Conservation (phyloP, 2,113 vertebrate genomes). For the Edolisoma coerulescens region DNA sequence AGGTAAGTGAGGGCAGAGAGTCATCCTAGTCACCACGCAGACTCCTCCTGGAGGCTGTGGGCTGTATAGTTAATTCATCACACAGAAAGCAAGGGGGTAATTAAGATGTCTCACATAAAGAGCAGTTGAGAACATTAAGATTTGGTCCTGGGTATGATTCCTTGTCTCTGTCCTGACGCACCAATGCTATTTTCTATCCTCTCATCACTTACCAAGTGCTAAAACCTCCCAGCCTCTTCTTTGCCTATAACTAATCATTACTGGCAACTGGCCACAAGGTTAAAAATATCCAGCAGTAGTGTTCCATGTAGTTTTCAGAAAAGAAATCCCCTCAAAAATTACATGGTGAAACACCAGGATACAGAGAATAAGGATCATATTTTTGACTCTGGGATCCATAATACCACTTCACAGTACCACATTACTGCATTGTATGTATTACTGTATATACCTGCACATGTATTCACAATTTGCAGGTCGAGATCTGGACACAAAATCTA, state of each 20-base stretch:
- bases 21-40: not conserved
- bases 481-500: not conserved
- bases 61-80: not conserved
- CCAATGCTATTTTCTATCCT: not conserved
- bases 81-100: not conserved
- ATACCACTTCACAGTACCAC: not conserved
- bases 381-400: not conserved
- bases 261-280: not conserved
- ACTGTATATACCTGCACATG: not conserved
- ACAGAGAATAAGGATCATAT: not conserved
- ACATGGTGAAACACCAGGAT: not conserved
- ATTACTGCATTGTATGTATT: not conserved
- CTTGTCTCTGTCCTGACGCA: not conserved
- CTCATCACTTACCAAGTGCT: not conserved
- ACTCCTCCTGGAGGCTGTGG: not conserved
- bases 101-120: conserved; percentile 26
- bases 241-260: not conserved
- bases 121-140: not conserved
- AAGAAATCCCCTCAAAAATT: not conserved
- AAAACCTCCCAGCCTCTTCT: not conserved
- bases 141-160: not conserved
- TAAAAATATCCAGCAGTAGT: not conserved
- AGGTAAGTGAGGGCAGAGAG: not conserved
- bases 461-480: not conserved
- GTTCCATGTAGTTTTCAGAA: not conserved